phyloP scores from a whole-genome alignment of 2,797 vertebrate genomes.

The Gymnoscopelus braueri region DNA sequence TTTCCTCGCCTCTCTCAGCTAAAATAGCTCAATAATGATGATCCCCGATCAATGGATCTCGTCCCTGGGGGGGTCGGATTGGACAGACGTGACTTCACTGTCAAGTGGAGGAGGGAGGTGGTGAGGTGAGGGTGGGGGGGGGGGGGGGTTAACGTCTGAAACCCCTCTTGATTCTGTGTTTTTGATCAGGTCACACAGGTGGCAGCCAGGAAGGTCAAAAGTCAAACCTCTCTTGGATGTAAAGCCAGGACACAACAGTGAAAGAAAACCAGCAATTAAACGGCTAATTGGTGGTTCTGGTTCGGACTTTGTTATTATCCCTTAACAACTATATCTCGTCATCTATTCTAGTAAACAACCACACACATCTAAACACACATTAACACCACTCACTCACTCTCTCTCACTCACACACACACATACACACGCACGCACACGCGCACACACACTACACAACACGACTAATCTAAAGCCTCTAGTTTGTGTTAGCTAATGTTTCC shows the following conservation, averaged over 20 bases:
- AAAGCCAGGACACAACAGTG: not conserved
- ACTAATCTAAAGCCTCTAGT: slow-evolving; percentile 42
- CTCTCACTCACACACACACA: too few relatives aligned
- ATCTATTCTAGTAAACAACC: slow-evolving; percentile 45
- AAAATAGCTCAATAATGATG: slow-evolving; percentile 50
- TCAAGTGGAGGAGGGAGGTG: slow-evolving; percentile 36
- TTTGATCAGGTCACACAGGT: not conserved
- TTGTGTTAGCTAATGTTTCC: slow-evolving; percentile 83
- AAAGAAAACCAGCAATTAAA: not conserved
- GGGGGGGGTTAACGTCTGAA: too few relatives aligned
- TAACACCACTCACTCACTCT: too few relatives aligned
- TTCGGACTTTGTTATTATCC: slow-evolving; percentile 12
- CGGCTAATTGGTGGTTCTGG: not conserved
- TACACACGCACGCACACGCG: too few relatives aligned
- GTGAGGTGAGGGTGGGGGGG: not conserved
- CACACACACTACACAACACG: too few relatives aligned
- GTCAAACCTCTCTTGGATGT: not conserved
- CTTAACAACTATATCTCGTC: slow-evolving; percentile 34
- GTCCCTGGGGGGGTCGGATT: slow-evolving; percentile 11
- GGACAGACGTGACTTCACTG: slow-evolving; percentile 53
- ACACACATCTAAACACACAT: slow-evolving; percentile 35
- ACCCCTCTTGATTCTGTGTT: too few relatives aligned
- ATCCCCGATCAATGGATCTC: slow-evolving; percentile 49
- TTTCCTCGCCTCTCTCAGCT: slow-evolving; percentile 20
- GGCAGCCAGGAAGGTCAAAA: not conserved